Conservation (phyloP, 1,140 invertebrate species). For the Anadara kagoshimensis region DNA sequence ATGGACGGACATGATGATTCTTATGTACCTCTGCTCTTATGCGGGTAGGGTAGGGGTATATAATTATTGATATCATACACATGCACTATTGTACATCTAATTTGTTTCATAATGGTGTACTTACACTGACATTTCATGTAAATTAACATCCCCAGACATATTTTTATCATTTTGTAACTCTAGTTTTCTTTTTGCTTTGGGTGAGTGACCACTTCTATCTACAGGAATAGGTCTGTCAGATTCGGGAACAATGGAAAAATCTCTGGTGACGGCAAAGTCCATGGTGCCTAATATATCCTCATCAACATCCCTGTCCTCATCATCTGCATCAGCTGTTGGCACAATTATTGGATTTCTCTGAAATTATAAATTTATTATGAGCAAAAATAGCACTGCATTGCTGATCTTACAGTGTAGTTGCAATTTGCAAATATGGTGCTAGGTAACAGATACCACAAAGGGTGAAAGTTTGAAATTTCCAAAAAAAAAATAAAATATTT, state of each 20-base stretch:
- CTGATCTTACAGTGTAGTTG: too few relatives aligned
- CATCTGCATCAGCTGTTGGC: slow-evolving; percentile 58
- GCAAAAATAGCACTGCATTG: too few relatives aligned
- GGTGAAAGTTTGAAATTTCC: too few relatives aligned
- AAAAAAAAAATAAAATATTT: too few relatives aligned
- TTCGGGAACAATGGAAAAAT: slow-evolving; percentile 50
- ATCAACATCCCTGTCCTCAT: slow-evolving; percentile 53
- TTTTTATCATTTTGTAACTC: slow-evolving; percentile 24
- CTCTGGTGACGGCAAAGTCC: slow-evolving; percentile 62
- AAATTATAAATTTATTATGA: slow-evolving; percentile 8
- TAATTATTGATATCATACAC: too few relatives aligned
- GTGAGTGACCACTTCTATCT: slow-evolving; percentile 41
- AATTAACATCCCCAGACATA: slow-evolving; percentile 59
- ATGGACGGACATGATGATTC: too few relatives aligned
- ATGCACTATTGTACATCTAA: too few relatives aligned
- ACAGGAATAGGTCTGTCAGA: slow-evolving; percentile 25
- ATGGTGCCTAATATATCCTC: slow-evolving; percentile 43
- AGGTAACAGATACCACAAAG: too few relatives aligned
- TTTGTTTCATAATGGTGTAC: slow-evolving; percentile 49
- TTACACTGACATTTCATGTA: slow-evolving; percentile 69
- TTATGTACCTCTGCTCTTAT: too few relatives aligned
- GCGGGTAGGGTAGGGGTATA: too few relatives aligned
- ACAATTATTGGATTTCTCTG: slow-evolving; percentile 46
- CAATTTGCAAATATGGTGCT: too few relatives aligned
- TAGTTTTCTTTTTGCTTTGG: slow-evolving; percentile 56